phyloP scores from a whole-genome alignment of 2,888 invertebrate genomes.

The Metalampra italica region DNA sequence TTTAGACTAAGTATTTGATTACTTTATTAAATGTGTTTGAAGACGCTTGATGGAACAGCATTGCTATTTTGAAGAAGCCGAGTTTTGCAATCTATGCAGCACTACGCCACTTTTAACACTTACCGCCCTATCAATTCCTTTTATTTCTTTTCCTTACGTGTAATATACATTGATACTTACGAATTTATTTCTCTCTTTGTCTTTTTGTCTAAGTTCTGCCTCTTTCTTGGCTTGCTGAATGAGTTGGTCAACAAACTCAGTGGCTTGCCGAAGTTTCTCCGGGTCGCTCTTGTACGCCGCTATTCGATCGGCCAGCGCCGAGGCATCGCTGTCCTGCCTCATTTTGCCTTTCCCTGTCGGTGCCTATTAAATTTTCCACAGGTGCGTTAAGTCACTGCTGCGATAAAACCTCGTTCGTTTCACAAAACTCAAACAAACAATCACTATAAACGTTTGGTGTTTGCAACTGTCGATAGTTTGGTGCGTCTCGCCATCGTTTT shows the following conservation, averaged over 20 bases:
- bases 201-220: slow-evolving; percentile 76
- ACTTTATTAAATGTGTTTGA: slow-evolving; percentile 17
- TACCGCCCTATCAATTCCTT: slow-evolving; percentile 72
- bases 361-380: slow-evolving; percentile 12
- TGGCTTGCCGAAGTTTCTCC: slow-evolving; percentile 76
- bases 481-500: slow-evolving; percentile 25
- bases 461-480: slow-evolving; percentile 9
- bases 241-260: slow-evolving; percentile 80
- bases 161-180: slow-evolving; percentile 77
- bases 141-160: slow-evolving; percentile 56
- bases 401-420: slow-evolving; percentile 21
- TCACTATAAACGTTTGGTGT: slow-evolving; percentile 23
- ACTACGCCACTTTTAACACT: slow-evolving; percentile 61
- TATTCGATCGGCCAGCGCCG: slow-evolving; percentile 68
- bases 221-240: slow-evolving; percentile 80
- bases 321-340: slow-evolving; percentile 60
- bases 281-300: slow-evolving; percentile 79
- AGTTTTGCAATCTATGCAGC: slow-evolving; percentile 56
- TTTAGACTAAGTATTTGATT: slow-evolving; percentile 18
- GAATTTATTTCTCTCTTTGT: slow-evolving; percentile 78
- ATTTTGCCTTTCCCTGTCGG: slow-evolving; percentile 34
- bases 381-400: slow-evolving; percentile 19
- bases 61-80: slow-evolving; percentile 61
- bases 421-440: slow-evolving; percentile 31
- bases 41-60: slow-evolving; percentile 27